Percentiles rank a stretch among this genome's conserved stretches.
phyloP scores from a whole-genome alignment of 2,888 invertebrate species.

The Blera fallax region DNA sequence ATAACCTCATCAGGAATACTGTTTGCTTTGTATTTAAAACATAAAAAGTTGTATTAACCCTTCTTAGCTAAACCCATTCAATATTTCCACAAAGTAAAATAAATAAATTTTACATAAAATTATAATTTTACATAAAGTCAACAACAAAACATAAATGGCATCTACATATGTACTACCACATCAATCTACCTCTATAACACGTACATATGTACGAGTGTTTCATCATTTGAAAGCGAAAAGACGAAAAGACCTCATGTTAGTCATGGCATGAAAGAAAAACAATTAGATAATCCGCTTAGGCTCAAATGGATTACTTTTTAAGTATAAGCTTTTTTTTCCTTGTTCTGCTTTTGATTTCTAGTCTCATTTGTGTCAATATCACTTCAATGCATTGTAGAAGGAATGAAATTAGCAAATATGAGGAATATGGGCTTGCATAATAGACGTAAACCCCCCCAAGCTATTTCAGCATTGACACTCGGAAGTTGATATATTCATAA shows the following conservation, averaged over 20 bases:
- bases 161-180: not conserved
- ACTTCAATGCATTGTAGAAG: not conserved
- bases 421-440: not conserved
- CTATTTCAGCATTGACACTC: not conserved
- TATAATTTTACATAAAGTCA: not conserved
- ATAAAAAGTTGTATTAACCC: not conserved
- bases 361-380: conserved; percentile 27
- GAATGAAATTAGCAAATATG: not conserved
- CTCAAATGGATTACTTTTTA: conserved; percentile 33
- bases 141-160: not conserved
- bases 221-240: not conserved
- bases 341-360: conserved; percentile 27
- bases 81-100: not conserved
- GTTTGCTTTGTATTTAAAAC: conserved; percentile 24
- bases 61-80: not conserved
- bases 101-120: not conserved
- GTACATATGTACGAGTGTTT: not conserved
- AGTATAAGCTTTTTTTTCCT: not conserved
- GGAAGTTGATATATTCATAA: too few relatives aligned
- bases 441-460: not conserved
- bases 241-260: not conserved
- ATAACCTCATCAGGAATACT: not conserved
- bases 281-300: conserved; percentile 34
- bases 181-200: not conserved
- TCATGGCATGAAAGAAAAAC: not conserved